These are phyloP conservation scores for Hemicentrotus pulcherrimus DNA, from an alignment of 35 echinoderm and acorn worm genomes.

Conservation along the genomic window DNA sequence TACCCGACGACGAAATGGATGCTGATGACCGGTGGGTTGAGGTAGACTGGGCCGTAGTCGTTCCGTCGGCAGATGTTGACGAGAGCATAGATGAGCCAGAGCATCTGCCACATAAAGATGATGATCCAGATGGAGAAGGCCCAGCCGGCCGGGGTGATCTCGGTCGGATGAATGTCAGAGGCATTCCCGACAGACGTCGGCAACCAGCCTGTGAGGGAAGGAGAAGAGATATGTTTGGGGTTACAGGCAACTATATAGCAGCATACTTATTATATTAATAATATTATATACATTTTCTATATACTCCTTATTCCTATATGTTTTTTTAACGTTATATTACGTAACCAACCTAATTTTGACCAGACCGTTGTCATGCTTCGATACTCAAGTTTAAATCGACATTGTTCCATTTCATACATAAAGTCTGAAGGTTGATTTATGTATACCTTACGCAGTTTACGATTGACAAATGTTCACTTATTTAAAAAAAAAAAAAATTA, in stretches of 20 bases:
- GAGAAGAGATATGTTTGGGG: neutral
- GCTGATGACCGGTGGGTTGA: constrained; percentile 63
- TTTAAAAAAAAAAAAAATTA: too few species aligned
- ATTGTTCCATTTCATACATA: too few species aligned
- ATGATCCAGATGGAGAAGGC: constrained; percentile 80
- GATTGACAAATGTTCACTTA: too few species aligned
- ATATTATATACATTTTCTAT: neutral
- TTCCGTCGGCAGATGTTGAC: constrained; percentile 59
- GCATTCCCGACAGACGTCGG: constrained; percentile 43
- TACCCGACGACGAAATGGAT: constrained; percentile 55
- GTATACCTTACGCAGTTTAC: too few species aligned
- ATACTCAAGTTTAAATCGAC: too few species aligned
- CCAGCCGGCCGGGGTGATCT: constrained; percentile 71
- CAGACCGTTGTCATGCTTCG: too few species aligned
- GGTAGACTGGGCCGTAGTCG: constrained; percentile 62
- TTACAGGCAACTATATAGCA: neutral
- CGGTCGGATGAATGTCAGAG: constrained; percentile 63
- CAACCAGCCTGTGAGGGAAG: constrained; percentile 53
- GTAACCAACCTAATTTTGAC: too few species aligned
- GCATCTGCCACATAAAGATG: constrained; percentile 68
- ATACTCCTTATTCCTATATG: too few species aligned
- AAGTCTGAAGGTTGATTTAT: too few species aligned
- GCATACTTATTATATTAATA: neutral
- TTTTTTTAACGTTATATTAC: too few species aligned
- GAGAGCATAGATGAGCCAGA: constrained; percentile 69